Evolutionary conservation across 2,797 vertebrate species (phyloP), one percentile per base, ranked within the genome.

Genomic region (Spinus pinus): DNA sequence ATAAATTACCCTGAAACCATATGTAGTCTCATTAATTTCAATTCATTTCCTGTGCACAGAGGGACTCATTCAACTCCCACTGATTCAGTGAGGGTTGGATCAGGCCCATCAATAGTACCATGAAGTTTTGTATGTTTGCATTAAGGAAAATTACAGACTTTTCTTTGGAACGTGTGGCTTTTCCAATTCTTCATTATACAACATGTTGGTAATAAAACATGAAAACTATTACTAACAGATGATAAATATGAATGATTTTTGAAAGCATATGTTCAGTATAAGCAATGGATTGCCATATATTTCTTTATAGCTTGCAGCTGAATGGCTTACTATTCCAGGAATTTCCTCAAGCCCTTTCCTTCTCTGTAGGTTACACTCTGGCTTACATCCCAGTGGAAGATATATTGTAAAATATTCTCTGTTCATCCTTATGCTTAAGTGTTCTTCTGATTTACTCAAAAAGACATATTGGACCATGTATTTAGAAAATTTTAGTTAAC

Each of bases 11-110:
- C 56, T 75, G 50, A 83, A 95, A 92, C 87, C 84, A 79, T 94
- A 86, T 92, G 89, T 79, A 94, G 75, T 72, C 82, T 94, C 89
- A 86, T 90, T 95, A 86, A 94, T 94, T 96, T 90, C n/a, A 86
- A 83, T 94, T 96, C 11, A 91, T 96, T 96, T 96, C 94, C 95
- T 96, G 58, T 84, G 58, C 94, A 86, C 60, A 86, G 90, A 93
- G 70, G 75, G 81, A 72, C 66, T 95, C 54, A 8, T 91, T 92
- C 84, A 92, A 27, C 87, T 94, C 92, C 92, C 75, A 86, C 95
- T 92, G 88, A 62, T 89, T 86, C 65, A 62, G 54, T 70, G 84
- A 83, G 81, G 69, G 39, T 37, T 95, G 86, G 89, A 93, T 91
- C 89, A 86, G 85, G 35, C 93, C 92, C 82, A 78, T 93, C 66